These are phyloP conservation scores for Syngnathus acus DNA, from an alignment of 2,797 vertebrate genomes.

Conservation along the genomic window DNA sequence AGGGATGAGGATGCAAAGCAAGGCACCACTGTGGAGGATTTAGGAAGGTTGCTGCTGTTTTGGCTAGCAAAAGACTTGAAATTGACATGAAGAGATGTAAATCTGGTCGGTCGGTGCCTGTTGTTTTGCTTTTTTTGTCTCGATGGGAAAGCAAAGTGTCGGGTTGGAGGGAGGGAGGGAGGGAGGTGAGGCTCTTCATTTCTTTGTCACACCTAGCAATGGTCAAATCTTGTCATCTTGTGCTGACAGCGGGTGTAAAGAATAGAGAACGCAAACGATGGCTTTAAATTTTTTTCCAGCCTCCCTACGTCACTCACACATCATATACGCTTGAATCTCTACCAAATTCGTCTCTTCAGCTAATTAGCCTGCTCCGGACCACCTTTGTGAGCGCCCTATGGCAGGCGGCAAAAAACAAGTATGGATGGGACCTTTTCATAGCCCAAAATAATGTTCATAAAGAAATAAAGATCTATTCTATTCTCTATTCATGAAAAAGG, in stretches of 20 bases:
- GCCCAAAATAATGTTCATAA: neutral
- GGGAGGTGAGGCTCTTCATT: neutral
- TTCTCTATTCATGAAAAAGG: too few species aligned
- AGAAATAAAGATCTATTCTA: too few species aligned
- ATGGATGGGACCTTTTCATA: conserved; percentile 1
- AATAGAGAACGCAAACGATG: conserved; percentile 32
- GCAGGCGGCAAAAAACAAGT: conserved; percentile 14
- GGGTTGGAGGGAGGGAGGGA: neutral
- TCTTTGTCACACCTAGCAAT: neutral
- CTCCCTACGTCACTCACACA: conserved; percentile 24
- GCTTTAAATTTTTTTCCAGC: conserved; percentile 20
- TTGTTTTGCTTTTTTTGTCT: neutral
- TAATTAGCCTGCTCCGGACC: conserved; percentile 10
- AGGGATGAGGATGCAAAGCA: too few species aligned
- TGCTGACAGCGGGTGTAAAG: conserved; percentile 31
- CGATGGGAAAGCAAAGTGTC: neutral
- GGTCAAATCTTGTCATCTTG: neutral
- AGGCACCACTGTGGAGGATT: too few species aligned
- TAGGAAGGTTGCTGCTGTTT: too few species aligned
- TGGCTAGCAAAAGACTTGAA: neutral
- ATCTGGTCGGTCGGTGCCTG: neutral
- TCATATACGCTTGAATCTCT: conserved; percentile 1
- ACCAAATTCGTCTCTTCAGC: neutral
- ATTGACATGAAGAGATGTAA: neutral
- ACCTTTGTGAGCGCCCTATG: conserved; percentile 24